These are phyloP conservation scores for Phanerotoma sp. DNA, from an alignment of 2,888 invertebrate species.

Conservation along the genomic window DNA sequence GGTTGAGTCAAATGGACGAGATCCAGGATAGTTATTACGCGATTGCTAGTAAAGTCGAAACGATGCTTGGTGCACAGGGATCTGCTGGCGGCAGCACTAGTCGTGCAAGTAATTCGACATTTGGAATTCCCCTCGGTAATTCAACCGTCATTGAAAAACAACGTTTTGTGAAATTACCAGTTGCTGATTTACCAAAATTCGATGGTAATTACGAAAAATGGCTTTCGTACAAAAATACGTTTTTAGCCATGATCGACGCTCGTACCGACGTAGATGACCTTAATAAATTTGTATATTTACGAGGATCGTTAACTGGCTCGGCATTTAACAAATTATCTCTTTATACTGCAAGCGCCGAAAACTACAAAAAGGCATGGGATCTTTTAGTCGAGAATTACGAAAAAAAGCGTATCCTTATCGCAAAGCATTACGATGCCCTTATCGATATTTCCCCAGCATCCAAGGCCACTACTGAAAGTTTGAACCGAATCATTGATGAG, in stretches of 20 bases:
- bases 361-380: conserved; percentile 25
- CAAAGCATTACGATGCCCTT: conserved; percentile 26
- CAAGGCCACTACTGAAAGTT: conserved; percentile 3
- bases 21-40: conserved; percentile 4
- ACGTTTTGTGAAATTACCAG: conserved; percentile 16
- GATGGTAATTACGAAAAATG: conserved; percentile 28
- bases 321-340: conserved; percentile 19
- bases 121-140: neutral
- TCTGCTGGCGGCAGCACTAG: neutral
- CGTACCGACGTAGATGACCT: conserved; percentile 25
- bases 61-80: neutral
- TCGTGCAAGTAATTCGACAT: neutral
- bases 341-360: conserved; percentile 22
- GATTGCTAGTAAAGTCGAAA: conserved; percentile 1
- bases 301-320: conserved; percentile 13
- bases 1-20: neutral
- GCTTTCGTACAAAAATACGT: conserved; percentile 25
- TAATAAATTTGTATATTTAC: conserved; percentile 26
- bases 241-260: conserved; percentile 24
- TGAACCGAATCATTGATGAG: conserved; percentile 11
- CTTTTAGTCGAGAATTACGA: conserved; percentile 22
- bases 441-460: conserved; percentile 15
- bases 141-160: conserved; percentile 19
- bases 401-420: conserved; percentile 26
- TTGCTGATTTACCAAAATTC: conserved; percentile 28